Conservation (phyloP, 2,113 vertebrate species). For the Myrmecobius fasciatus region DNA sequence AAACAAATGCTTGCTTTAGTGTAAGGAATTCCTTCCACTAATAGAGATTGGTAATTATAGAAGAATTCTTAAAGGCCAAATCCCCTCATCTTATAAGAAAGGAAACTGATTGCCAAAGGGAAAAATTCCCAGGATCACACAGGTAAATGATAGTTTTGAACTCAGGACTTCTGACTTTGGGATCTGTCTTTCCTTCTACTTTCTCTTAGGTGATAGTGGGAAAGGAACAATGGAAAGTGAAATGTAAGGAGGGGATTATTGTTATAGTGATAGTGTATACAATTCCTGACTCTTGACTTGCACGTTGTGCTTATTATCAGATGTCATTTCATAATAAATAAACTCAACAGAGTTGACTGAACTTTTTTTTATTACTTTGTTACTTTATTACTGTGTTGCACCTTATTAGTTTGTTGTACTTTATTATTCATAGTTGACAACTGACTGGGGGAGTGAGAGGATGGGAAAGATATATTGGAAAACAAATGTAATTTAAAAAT, state of each 20-base stretch:
- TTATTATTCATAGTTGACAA: not conserved
- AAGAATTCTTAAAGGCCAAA: not conserved
- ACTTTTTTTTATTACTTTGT: not conserved
- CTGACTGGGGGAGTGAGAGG: not conserved
- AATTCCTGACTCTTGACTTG: not conserved
- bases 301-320: not conserved
- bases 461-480: not conserved
- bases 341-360: not conserved
- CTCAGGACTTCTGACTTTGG: no score
- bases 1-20: not conserved
- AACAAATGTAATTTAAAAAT: not conserved
- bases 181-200: not conserved
- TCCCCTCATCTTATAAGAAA: not conserved
- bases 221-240: not conserved
- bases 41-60: not conserved
- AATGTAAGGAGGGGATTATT: not conserved
- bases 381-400: no score
- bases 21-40: not conserved
- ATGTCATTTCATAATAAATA: not conserved
- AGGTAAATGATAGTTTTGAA: not conserved
- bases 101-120: not conserved
- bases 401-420: not conserved
- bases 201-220: not conserved
- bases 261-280: not conserved
- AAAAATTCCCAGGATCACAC: not conserved